These are phyloP conservation scores for Sturnus vulgaris DNA, from an alignment of 2,113 vertebrate species.

Conservation along the genomic window DNA sequence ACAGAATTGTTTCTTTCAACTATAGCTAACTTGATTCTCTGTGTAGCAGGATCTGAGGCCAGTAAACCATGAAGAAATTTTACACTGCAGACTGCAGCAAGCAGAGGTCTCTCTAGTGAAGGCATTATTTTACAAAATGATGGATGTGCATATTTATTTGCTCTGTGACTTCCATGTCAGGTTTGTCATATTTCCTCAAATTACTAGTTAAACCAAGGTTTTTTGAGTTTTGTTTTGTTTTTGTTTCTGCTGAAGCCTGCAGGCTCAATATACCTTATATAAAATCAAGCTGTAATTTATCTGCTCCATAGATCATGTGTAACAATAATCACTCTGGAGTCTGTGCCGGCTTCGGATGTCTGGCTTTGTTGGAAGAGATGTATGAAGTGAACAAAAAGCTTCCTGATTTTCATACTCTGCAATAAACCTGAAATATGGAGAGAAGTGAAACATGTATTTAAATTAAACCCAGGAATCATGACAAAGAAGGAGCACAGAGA, in stretches of 20 bases:
- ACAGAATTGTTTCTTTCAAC: neutral
- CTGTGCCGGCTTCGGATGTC: conserved; percentile 7
- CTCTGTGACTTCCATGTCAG: conserved; percentile 59
- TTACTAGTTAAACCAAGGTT: conserved; percentile 61
- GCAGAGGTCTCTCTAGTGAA: conserved; percentile 23
- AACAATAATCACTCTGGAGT: conserved; percentile 58
- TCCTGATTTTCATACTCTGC: conserved; percentile 44
- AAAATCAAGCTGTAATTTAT: conserved; percentile 65
- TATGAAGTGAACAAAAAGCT: conserved; percentile 58
- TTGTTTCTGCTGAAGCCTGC: conserved; percentile 37
- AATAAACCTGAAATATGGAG: conserved; percentile 61
- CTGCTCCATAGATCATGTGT: conserved; percentile 68
- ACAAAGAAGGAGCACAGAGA: conserved; percentile 10
- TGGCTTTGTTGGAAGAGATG: conserved; percentile 52
- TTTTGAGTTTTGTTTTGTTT: conserved; percentile 43
- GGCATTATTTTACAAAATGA: conserved; percentile 52
- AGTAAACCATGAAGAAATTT: neutral
- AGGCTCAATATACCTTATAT: conserved; percentile 58
- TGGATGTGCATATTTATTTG: conserved; percentile 69
- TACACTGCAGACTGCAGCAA: conserved; percentile 7
- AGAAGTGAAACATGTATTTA: conserved; percentile 41
- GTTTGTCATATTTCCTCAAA: conserved; percentile 65
- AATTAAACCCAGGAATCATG: neutral
- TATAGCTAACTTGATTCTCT: neutral
- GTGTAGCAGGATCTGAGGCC: neutral